Evolutionary conservation across 2,797 vertebrate species (phyloP).

Genomic region (Psittacula echo): DNA sequence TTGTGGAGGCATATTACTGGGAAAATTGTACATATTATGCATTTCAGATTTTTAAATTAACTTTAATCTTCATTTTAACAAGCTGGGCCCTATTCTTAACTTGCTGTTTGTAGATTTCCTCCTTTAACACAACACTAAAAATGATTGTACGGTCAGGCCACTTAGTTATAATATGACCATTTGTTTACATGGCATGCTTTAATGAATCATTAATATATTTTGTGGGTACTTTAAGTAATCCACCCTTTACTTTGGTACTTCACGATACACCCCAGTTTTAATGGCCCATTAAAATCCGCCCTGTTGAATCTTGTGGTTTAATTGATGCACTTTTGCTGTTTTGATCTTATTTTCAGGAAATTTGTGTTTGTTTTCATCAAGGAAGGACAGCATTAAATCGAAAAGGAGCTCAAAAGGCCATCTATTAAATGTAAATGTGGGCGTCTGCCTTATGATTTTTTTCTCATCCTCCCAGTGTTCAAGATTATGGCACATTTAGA

Average conservation of each 20-base stretch:
- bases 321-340: constrained; percentile 53
- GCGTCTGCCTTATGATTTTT: constrained; percentile 36
- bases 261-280: constrained; percentile 30
- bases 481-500: constrained; percentile 72
- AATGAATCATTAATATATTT: constrained; percentile 64
- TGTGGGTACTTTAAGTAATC: constrained; percentile 32
- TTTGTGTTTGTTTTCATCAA: constrained; percentile 51
- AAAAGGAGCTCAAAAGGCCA: constrained; percentile 52
- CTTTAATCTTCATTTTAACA: neutral
- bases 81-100: neutral
- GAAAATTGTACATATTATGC: neutral
- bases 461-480: constrained; percentile 34
- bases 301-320: constrained; percentile 48
- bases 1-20: neutral
- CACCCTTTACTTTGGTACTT: constrained; percentile 42
- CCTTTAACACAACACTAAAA: neutral
- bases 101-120: neutral
- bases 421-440: constrained; percentile 49
- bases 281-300: constrained; percentile 59
- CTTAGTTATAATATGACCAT: neutral
- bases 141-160: neutral
- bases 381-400: constrained; percentile 46
- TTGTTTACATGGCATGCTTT: constrained; percentile 42
- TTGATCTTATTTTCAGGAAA: constrained; percentile 52
- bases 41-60: neutral